Conservation (phyloP, 2,888 invertebrate species). For the Lasioglossum villosulum region DNA sequence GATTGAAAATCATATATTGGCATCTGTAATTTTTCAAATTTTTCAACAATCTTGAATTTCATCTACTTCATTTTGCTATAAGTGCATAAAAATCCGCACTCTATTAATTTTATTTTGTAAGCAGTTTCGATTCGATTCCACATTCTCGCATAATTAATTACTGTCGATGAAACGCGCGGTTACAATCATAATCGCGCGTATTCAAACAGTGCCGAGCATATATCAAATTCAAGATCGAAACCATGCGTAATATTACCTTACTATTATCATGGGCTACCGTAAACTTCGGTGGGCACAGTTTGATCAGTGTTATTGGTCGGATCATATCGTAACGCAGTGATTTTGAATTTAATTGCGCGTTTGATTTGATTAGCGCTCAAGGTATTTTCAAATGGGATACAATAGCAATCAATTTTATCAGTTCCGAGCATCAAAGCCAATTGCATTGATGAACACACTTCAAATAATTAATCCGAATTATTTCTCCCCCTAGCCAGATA, state of each 20-base stretch:
- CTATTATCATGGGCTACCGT: constrained; percentile 7
- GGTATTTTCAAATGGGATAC: constrained; percentile 14
- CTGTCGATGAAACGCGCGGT: constrained; percentile 13
- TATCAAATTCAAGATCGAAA: constrained; percentile 35
- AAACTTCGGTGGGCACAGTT: constrained; percentile 17
- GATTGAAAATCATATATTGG: too few species aligned
- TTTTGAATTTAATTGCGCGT: constrained; percentile 32
- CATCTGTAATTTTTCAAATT: too few species aligned
- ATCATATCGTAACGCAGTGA: constrained; percentile 30
- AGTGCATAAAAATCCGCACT: too few species aligned
- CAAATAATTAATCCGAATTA: neutral
- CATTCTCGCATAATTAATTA: constrained; percentile 16
- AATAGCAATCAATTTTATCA: neutral
- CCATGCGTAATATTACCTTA: constrained; percentile 18
- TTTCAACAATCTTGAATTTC: too few species aligned
- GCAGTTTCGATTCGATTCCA: neutral
- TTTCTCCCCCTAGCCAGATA: neutral
- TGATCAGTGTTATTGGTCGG: constrained; percentile 27
- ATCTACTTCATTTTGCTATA: too few species aligned
- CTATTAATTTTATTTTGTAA: neutral
- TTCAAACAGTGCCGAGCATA: neutral
- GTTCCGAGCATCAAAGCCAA: constrained; percentile 12
- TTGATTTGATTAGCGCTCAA: constrained; percentile 19
- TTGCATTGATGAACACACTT: neutral
- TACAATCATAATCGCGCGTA: neutral